phyloP scores from a whole-genome alignment of 1,140 invertebrate species.

The Pseudobourletiella spinata region DNA sequence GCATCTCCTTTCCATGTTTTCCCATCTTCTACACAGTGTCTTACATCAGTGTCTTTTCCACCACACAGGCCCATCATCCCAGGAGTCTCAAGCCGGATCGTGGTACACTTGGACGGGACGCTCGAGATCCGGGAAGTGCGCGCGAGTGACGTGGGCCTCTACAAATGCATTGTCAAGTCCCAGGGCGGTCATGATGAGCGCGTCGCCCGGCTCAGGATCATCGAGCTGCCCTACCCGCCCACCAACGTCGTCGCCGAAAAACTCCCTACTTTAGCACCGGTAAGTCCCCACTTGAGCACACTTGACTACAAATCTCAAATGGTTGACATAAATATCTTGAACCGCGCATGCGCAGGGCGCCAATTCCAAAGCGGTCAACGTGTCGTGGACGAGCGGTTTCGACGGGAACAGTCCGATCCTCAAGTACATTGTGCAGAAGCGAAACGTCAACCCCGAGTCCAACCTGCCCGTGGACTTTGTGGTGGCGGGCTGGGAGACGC shows the following conservation, averaged over 20 bases:
- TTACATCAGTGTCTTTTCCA: too few species aligned
- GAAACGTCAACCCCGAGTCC: constrained; percentile 67
- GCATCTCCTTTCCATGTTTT: too few species aligned
- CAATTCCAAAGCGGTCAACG: constrained; percentile 56
- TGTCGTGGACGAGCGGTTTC: constrained; percentile 90
- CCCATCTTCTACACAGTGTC: too few species aligned
- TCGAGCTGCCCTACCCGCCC: constrained; percentile 88
- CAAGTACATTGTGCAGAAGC: constrained; percentile 85
- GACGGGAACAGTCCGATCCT: constrained; percentile 93
- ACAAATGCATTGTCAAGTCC: constrained; percentile 71
- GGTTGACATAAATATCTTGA: too few species aligned
- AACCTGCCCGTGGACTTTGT: constrained; percentile 47
- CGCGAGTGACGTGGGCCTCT: constrained; percentile 70
- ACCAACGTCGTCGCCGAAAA: constrained; percentile 69
- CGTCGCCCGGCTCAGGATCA: constrained; percentile 70
- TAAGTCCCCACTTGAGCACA: too few species aligned
- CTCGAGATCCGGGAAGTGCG: constrained; percentile 69
- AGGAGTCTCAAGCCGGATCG: constrained; percentile 49
- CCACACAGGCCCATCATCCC: constrained; percentile 47
- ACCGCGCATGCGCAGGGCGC: constrained; percentile 21
- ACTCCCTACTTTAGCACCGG: constrained; percentile 39
- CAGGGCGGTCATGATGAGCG: constrained; percentile 85
- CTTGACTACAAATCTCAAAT: too few species aligned
- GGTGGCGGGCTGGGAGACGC: constrained; percentile 62
- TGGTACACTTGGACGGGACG: constrained; percentile 63